Base-by-base conservation (phyloP, 1,140 invertebrate species). In the Saccostrea cuccullata region DNA sequence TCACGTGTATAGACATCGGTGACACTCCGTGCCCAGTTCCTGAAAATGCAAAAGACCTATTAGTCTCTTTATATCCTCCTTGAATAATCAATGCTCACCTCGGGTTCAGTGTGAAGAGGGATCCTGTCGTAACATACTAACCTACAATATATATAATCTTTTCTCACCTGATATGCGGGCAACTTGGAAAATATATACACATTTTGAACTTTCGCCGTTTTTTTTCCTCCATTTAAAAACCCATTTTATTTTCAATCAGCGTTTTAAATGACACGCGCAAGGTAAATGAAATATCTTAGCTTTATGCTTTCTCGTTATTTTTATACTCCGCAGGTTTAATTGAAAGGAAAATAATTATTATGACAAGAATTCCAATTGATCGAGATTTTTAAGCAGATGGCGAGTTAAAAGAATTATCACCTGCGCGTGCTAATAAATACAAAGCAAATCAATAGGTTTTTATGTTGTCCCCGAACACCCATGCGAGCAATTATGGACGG, bases 341-440 rank as follows among this genome's bases (percentile, higher is more conserved):
- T 67, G 17, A 67, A 20, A 77, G 26, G 26, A 15, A 30, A 77
- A 12, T 30, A 36, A 77, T 15, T 36, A 77, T 77, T 30, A 77
- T 77, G 30, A 26, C 12, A 77, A 17, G 23, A 30, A 11, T 23
- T 13, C 47, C 5, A 11, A 77, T 77, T 77, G 70, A 77, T 77
- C 26, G 11, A 77, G 70, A 77, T 77, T 77, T 77, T 77, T 77
- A 77, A 77, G 26, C 70, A 77, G 70, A 77, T 77, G 70, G 70
- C 26, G 23, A 13, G 23, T 77, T 77, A 77, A 77, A 77, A 77
- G 26, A 36, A 17, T 77, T 77, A 77, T 77, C 70, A 77, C 70
- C 70, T 77, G 70, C 70, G 70, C 70, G 70, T 17, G 70, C 70
- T 36, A 77, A 77, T 77, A 77, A 77, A 77, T 77, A 77, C 26